Percentiles rank a stretch among this genome's conserved stretches.
phyloP scores from a whole-genome alignment of 2,113 vertebrate species.

The Peromyscus polionotus region DNA sequence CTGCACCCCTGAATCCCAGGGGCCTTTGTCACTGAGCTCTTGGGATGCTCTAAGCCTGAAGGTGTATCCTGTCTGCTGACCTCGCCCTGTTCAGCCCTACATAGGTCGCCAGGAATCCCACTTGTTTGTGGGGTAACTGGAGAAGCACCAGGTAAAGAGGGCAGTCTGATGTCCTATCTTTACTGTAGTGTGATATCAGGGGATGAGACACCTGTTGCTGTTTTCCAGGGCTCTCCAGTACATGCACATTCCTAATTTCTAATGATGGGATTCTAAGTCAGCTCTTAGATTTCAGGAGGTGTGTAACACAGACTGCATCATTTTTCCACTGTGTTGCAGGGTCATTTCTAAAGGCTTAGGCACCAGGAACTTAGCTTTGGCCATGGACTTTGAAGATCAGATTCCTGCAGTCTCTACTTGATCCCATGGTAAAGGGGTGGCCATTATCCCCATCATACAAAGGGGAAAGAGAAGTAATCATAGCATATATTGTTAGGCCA shows the following conservation, averaged over 20 bases:
- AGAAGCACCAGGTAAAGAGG: neutral
- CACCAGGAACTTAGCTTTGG: fast-evolving
- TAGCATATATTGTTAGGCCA: too few relatives aligned
- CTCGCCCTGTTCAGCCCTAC: too few relatives aligned
- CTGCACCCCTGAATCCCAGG: neutral
- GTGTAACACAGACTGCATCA: neutral
- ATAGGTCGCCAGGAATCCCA: neutral
- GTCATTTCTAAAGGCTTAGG: neutral
- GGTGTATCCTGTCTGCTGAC: fast-evolving
- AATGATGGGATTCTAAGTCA: neutral
- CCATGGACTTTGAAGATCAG: neutral
- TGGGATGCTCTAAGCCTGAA: neutral
- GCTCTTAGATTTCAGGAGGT: neutral
- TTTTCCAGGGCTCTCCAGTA: neutral
- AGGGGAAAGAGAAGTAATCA: neutral
- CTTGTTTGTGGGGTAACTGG: neutral
- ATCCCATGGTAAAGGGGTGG: too few relatives aligned
- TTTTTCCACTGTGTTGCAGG: too few relatives aligned
- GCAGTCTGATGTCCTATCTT: neutral
- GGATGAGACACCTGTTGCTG: neutral
- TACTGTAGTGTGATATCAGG: neutral
- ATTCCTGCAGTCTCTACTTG: neutral
- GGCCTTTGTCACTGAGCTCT: fast-evolving
- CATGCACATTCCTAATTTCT: neutral
- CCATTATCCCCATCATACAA: neutral